A percentile compares a stretch with the other conserved stretches of the same genome.
Conservation (phyloP, 2,888 invertebrate genomes). For the Gasteruption jaculator region DNA sequence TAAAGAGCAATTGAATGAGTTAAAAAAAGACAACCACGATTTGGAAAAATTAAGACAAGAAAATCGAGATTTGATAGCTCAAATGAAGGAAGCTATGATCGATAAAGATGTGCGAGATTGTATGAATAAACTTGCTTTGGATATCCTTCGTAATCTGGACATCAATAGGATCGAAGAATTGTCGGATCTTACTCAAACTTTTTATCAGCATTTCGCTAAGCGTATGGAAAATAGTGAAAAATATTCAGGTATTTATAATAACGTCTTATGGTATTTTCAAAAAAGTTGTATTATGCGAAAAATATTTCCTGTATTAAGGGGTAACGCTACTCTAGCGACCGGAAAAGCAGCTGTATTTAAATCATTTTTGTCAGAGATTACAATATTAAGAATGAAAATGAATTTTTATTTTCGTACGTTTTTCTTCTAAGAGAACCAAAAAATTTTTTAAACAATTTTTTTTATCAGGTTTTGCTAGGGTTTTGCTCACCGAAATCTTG, state of each 20-base stretch:
- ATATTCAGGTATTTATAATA: slow-evolving; percentile 53
- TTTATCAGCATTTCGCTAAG: slow-evolving; percentile 77
- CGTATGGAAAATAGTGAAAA: slow-evolving; percentile 65
- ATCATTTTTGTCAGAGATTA: no score
- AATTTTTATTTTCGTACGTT: no score
- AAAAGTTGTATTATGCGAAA: no score
- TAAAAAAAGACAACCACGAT: slow-evolving; percentile 53
- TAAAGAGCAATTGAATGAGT: slow-evolving; percentile 48
- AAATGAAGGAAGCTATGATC: slow-evolving; percentile 39
- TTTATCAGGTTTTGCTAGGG: no score
- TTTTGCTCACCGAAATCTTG: no score
- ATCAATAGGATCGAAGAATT: slow-evolving; percentile 74
- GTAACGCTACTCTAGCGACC: no score
- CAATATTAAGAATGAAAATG: background rate
- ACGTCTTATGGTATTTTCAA: no score
- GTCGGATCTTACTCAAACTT: slow-evolving; percentile 86
- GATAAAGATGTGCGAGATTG: slow-evolving; percentile 66
- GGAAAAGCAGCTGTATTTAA: no score
- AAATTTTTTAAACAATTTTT: no score
- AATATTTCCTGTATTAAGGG: no score
- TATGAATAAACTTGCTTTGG: slow-evolving; percentile 63
- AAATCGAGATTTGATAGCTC: slow-evolving; percentile 39
- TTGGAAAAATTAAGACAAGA: slow-evolving; percentile 53
- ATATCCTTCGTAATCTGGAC: slow-evolving; percentile 60
- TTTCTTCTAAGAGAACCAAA: no score